phyloP scores from a whole-genome alignment of 2,113 vertebrate species.

The Sisor rabdophorus region DNA sequence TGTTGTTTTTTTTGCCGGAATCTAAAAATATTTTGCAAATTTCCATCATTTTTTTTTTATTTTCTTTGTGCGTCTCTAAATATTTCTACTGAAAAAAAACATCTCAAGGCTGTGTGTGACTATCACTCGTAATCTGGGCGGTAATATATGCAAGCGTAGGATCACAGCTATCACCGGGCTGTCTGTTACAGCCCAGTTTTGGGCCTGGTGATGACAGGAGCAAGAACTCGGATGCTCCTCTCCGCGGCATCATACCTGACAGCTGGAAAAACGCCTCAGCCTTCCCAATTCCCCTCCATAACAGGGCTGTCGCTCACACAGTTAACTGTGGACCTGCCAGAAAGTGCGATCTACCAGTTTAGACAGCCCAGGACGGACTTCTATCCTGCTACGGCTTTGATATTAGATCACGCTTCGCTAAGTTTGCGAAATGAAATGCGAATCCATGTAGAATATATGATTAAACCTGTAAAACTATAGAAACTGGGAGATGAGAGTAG shows the following conservation, averaged over 20 bases:
- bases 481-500: background rate
- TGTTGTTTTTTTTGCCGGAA: too few relatives aligned
- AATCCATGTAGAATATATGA: background rate
- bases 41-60: background rate
- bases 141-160: conserved; percentile 55
- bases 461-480: background rate
- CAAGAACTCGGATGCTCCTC: conserved; percentile 31
- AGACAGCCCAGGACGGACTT: conserved; percentile 6
- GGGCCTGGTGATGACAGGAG: conserved; percentile 60
- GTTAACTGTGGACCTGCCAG: conserved; percentile 42
- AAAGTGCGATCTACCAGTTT: conserved; percentile 21
- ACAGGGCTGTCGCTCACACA: conserved; percentile 51
- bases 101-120: background rate
- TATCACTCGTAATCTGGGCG: conserved; percentile 21
- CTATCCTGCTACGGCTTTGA: background rate
- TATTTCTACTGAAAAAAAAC: background rate
- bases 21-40: too few relatives aligned
- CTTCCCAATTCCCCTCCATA: conserved; percentile 52
- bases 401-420: background rate
- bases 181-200: conserved; percentile 66
- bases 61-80: background rate
- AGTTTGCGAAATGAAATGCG: conserved; percentile 10
- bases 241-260: conserved; percentile 54
- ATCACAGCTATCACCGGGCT: conserved; percentile 63
- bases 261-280: conserved; percentile 58